These are phyloP conservation scores for Salminus brasiliensis DNA, from an alignment of 2,113 vertebrate species.

Conservation along the genomic window DNA sequence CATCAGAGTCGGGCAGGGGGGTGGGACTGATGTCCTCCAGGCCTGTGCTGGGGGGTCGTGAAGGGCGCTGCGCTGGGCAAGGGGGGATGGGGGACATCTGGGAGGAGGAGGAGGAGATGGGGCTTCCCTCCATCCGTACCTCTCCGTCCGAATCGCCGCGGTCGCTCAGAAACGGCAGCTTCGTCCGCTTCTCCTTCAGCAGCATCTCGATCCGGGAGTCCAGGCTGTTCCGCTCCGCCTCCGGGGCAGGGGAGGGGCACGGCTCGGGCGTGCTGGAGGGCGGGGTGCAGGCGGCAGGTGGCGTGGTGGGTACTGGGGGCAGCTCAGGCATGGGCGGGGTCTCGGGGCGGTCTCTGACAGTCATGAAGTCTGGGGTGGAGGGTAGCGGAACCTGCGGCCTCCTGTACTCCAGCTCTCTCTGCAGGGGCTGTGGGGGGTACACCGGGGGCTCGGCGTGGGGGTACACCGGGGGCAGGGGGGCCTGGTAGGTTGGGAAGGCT, in stretches of 20 bases:
- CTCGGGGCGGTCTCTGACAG: slow-evolving; percentile 82
- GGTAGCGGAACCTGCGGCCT: slow-evolving; percentile 73
- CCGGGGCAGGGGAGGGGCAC: slow-evolving; percentile 85
- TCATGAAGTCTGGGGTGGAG: slow-evolving; percentile 74
- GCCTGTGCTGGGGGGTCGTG: slow-evolving; percentile 88
- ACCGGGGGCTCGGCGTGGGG: slow-evolving; percentile 81
- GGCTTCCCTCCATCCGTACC: slow-evolving; percentile 94
- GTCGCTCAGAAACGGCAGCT: slow-evolving; percentile 89
- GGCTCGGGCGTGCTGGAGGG: slow-evolving; percentile 84
- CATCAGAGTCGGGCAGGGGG: slow-evolving; percentile 92
- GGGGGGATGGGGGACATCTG: slow-evolving; percentile 90
- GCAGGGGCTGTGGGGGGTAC: slow-evolving; percentile 71
- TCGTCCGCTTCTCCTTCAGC: slow-evolving; percentile 94
- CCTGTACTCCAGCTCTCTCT: slow-evolving; percentile 84
- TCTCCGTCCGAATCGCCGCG: slow-evolving; percentile 90
- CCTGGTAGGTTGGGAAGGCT: slow-evolving; percentile 89
- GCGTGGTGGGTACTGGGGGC: slow-evolving; percentile 78
- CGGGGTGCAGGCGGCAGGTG: slow-evolving; percentile 66
- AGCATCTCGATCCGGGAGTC: slow-evolving; percentile 98
- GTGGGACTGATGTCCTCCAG: slow-evolving; percentile 97
- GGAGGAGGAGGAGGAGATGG: slow-evolving; percentile 95
- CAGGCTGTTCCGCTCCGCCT: slow-evolving; percentile 91
- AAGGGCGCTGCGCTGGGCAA: slow-evolving; percentile 77
- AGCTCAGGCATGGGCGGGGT: slow-evolving; percentile 85
- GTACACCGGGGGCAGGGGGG: slow-evolving; percentile 80